These are phyloP conservation scores for Hoplodrina blanda DNA, from an alignment of 2,888 invertebrate genomes.

Conservation along the genomic window DNA sequence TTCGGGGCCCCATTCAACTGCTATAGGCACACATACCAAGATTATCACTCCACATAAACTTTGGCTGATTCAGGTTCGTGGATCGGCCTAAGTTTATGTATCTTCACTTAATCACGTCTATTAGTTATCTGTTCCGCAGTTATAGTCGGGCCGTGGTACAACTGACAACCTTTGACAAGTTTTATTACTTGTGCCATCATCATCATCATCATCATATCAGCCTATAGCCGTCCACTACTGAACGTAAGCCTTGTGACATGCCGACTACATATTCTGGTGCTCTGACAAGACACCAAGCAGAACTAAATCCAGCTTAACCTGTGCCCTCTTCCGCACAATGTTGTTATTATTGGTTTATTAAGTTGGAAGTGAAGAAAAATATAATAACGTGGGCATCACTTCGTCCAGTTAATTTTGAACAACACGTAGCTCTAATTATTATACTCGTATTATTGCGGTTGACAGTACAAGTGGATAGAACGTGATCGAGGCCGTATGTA, in stretches of 20 bases:
- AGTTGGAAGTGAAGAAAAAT: slow-evolving; percentile 4
- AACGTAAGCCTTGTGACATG: not conserved
- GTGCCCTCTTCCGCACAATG: not conserved
- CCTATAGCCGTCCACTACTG: too few species aligned
- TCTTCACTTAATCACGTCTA: too few species aligned
- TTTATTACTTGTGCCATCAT: not conserved
- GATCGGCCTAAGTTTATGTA: too few species aligned
- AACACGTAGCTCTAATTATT: slow-evolving; percentile 32
- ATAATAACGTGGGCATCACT: slow-evolving; percentile 22
- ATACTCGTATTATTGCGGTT: slow-evolving; percentile 30
- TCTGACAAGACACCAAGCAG: not conserved
- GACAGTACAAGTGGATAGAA: slow-evolving; percentile 38
- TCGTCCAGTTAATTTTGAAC: slow-evolving; percentile 7
- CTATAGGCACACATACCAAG: too few species aligned
- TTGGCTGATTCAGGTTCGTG: too few species aligned
- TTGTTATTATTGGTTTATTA: not conserved
- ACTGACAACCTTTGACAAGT: too few species aligned
- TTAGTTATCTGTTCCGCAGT: too few species aligned
- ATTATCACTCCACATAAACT: too few species aligned
- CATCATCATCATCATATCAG: too few species aligned
- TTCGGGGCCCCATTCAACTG: too few species aligned
- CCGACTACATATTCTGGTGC: not conserved
- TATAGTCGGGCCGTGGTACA: too few species aligned
- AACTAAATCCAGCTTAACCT: too few species aligned
- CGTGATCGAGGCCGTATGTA: slow-evolving; percentile 61